phyloP scores from a whole-genome alignment of 1,140 invertebrate species.

The Brachionus asplanchnoidis region DNA sequence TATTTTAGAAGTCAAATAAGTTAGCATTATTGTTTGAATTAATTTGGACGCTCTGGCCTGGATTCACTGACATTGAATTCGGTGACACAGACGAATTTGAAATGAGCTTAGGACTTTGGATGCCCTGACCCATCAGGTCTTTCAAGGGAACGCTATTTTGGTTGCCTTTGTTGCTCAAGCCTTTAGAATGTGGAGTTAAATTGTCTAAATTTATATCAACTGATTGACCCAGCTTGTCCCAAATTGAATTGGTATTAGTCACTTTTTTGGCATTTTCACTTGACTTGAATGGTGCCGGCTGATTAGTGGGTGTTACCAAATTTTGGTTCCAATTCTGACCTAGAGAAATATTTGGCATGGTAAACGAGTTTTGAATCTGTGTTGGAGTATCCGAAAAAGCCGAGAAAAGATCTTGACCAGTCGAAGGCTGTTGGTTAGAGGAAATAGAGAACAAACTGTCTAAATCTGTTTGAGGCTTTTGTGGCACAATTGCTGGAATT shows the following conservation, averaged over 20 bases:
- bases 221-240: slow-evolving; percentile 28
- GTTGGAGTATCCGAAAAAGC: neutral
- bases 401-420: neutral
- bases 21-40: neutral
- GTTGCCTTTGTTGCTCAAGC: neutral
- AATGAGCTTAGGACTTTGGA: neutral
- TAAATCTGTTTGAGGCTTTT: neutral
- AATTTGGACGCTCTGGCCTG: neutral
- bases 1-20: neutral
- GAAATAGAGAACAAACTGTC: neutral
- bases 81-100: neutral
- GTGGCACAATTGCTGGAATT: neutral
- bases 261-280: neutral
- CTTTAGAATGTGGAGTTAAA: slow-evolving; percentile 29
- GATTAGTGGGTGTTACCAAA: neutral
- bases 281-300: neutral
- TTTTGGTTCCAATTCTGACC: neutral
- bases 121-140: neutral
- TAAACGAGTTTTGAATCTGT: neutral
- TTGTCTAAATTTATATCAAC: slow-evolving; percentile 39
- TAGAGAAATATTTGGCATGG: slow-evolving; percentile 22
- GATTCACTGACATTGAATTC: neutral
- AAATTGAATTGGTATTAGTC: neutral
- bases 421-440: neutral
- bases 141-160: slow-evolving; percentile 34